Base-by-base conservation (phyloP, 30 jellyfish, hydroid and myxozoan species). In the Pelagia noctiluca region DNA sequence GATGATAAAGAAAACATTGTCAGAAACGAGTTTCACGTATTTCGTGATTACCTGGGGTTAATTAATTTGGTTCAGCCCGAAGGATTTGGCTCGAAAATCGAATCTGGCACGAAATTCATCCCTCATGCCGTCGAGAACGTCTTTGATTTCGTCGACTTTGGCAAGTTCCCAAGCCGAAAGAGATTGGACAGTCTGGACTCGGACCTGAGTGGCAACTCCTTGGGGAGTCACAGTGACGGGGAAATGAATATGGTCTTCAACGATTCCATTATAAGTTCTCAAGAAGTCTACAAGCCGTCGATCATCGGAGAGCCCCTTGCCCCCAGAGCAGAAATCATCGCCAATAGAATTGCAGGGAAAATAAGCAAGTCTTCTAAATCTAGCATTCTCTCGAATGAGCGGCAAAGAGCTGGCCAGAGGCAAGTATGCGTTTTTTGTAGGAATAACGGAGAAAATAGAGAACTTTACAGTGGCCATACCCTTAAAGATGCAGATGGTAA, bases 371-470 rank as follows among this genome's bases (percentile, higher is more conserved):
- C 71, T 21, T 79, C 66, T 28, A 82, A 70, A 65, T 1, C 80
- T 3, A 32, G 71, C 71, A 28, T 82, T 0, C 26, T 82, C 4
- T 38, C 83, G 8, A 62, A 54, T 74, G 96, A 86, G 48, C 64
- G 78, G 76, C 86, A 71, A 80, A 75, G 84, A 68, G 84, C 64
- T 47, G 64, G 32, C 71, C 97, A 88, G 66, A 82, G 97, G 50
- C 90, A 88, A 36, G 97, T 95, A 22, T 95, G 99, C 54, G 99
- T 95, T 5, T 95, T 95, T 73, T 95, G 99, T 76, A 71, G 99
- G 36, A 95, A 95, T 46, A 95, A 95, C 52, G 99, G 99, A 0
- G 99, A 95, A 70, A 90, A 97, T 34, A 80, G 83, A 25, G 99
- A 95, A 83, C 89, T 95, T 71, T 95, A 95, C 89, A 95, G 96